Evolutionary conservation across 2,113 vertebrate species (phyloP), one percentile per base, ranked within the genome.

Genomic region (Corythornis vintsioides): DNA sequence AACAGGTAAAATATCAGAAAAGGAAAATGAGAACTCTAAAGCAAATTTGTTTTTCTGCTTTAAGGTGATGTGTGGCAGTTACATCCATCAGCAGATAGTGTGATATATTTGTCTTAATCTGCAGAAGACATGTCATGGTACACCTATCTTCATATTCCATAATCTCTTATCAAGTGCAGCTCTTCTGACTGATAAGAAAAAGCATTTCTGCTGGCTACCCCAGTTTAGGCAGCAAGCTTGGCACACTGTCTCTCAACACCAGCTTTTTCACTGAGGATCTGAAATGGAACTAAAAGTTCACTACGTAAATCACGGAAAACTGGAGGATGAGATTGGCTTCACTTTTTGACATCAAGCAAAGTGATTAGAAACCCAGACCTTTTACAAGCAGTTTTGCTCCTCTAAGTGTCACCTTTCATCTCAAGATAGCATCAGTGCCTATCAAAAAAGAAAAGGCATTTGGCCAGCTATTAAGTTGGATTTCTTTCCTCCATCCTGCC

Each of bases 191-290:
- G 71, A 90, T 72, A 94, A 91, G 50, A 73, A 91, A 22, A 3
- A 92, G 31, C 38, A 86, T 91, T 93, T 88, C 60, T 93, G 48
- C 69, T 84, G 70, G 42, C 67, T 85, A 64, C 16, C 13, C 57
- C 42, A 22, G 17, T 55, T 96, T 83, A 96, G 65, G 92, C 85
- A 83, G 79, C 81, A 67, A 69, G 12, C 70, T 92, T 95, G 86
- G 82, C 89, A 95, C 70, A 28, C 78, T 95, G 77, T 89, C 52
- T 96, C 92, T 91, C 86, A 74, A 55, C 67, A 66, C 89, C 91
- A 74, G 20, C 15, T 66, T 96, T 91, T 92, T 93, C 65, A 80
- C 84, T 82, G 38, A 63, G 40, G 55, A 75, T 90, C 86, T 92
- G 79, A 88, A 88, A 77, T 29, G 64, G 65, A 22, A 38, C 60